These are phyloP conservation scores for Thera obeliscata DNA, from an alignment of 2,888 invertebrate species.

Conservation along the genomic window DNA sequence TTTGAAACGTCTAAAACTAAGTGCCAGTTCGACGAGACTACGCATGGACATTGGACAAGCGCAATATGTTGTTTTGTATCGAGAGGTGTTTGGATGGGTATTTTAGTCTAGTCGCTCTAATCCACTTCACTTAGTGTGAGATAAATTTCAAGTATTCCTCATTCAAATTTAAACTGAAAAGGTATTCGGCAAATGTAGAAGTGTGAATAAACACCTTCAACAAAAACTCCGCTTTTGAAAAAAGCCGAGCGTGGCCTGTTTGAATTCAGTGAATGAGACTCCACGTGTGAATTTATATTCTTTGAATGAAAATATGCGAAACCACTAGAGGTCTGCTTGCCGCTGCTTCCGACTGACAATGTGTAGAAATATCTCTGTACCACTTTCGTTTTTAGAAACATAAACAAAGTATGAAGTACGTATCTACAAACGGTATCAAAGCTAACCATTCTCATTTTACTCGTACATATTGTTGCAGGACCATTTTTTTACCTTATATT, in stretches of 20 bases:
- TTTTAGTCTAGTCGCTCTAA: no score
- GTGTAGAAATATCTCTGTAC: neutral
- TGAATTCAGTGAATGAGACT: conserved; percentile 1
- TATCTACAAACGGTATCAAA: no score
- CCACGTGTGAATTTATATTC: neutral
- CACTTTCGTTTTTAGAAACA: neutral
- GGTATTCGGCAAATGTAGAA: neutral
- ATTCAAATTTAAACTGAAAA: neutral
- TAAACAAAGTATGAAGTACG: no score
- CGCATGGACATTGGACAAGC: no score
- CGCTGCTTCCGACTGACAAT: neutral
- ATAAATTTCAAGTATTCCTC: neutral
- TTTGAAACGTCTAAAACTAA: no score
- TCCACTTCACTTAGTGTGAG: no score
- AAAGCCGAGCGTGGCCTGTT: neutral
- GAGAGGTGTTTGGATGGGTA: no score
- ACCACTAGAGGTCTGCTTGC: neutral
- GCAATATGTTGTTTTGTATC: no score
- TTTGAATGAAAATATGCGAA: conserved; percentile 1
- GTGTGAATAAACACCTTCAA: conserved; percentile 1
- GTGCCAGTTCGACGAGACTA: no score
- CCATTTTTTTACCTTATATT: no score
- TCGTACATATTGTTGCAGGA: no score
- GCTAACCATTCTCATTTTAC: no score
- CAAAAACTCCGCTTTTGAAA: neutral